Evolutionary conservation across 2,113 vertebrate species (phyloP), one percentile per base, ranked within the genome.

Genomic region (Diadophis punctatus): DNA sequence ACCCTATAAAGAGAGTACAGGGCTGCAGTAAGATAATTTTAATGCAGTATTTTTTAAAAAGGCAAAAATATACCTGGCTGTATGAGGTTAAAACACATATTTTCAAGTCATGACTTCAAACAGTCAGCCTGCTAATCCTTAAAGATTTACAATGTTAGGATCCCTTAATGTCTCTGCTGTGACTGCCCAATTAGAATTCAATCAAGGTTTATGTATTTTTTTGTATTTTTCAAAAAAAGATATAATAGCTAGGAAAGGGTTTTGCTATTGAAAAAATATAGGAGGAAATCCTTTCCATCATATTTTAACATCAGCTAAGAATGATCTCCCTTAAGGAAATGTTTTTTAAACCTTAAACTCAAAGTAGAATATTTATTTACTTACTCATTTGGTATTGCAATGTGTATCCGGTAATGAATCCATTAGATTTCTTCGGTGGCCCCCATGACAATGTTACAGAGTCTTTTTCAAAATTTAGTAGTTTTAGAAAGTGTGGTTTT

Each of bases 321-420:
- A 46, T 30, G 3, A 85, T 89, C 4, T 46, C 4, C 14, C 1
- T 30, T 16, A 74, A 80, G 8, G 27, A 92, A 27, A 23, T 46
- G 2, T 39, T 87, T 63, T n/a, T 91, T 56, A 68, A 89, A 1
- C 9, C 74, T 20, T 56, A 39, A 16, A 53, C 58, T 9, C 1
- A 20, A 86, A 18, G 34, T 16, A 46, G 49, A 90, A 4, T 1
- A 14, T 93, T 48, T 30, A n/a, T 85, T 1, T 68, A 98, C 99
- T 18, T 98, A 99, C 99, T 98, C 92, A 98, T 98, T 97, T 99
- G 99, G 93, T 99, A 99, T 74, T 99, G 98, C 27, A 99, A 97
- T 55, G 98, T 49, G 93, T 99, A 99, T 86, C 98, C 97, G 0
- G 97, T 99, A 53, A 99, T 97, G 95, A 98, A 97, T 86, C 99